Percentiles rank a stretch among this genome's conserved stretches.
Conservation (phyloP, 2,797 vertebrate species). For the Stomatorhinus walkeri region DNA sequence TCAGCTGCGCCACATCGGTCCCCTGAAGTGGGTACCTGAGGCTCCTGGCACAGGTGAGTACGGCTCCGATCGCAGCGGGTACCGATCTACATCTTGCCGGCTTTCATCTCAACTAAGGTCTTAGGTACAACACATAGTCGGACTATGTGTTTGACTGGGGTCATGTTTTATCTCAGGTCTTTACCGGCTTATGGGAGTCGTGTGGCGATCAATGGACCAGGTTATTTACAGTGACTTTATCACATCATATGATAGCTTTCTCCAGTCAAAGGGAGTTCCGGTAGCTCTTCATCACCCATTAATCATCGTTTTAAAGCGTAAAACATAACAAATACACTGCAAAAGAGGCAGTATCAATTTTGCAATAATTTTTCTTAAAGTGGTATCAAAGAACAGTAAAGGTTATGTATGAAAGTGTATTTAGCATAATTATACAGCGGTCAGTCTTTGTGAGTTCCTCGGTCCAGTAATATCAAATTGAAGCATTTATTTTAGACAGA, state of each 20-base stretch:
- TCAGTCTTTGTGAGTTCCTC: not conserved
- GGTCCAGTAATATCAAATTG: not conserved
- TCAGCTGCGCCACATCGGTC: conserved; percentile 80
- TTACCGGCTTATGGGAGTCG: not conserved
- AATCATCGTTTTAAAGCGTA: not conserved
- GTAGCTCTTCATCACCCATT: not conserved
- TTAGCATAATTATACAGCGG: not conserved
- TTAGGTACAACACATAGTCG: not conserved
- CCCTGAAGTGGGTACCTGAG: conserved; percentile 76
- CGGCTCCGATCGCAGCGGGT: not conserved
- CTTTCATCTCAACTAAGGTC: not conserved
- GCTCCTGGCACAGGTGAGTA: conserved; percentile 69
- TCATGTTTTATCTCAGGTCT: not conserved
- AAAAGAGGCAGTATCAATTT: not conserved
- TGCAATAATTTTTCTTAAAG: not conserved
- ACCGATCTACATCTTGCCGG: not conserved
- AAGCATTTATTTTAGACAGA: not conserved
- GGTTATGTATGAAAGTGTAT: not conserved
- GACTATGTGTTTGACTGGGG: not conserved
- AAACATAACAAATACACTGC: not conserved
- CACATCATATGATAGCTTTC: not conserved
- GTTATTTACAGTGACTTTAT: not conserved
- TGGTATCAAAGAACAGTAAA: not conserved
- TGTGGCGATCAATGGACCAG: not conserved
- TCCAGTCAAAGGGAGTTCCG: not conserved